Evolutionary conservation across 2,888 invertebrate genomes (phyloP).

Genomic region (Polylopha cassiicola): DNA sequence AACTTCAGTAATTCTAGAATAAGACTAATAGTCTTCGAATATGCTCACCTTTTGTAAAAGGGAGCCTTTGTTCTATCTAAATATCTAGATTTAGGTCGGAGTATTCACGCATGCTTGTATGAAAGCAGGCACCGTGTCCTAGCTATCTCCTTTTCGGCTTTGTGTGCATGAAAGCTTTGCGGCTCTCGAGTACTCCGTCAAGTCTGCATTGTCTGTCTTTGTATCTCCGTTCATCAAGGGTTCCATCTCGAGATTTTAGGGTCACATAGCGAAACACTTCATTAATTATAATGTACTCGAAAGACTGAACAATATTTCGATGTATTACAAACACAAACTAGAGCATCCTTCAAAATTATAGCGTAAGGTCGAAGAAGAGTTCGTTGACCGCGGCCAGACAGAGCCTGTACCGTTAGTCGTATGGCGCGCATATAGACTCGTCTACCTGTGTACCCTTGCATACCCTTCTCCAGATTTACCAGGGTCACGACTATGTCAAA

Average conservation of each 20-base stretch:
- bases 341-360: conserved; percentile 66
- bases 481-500: no score
- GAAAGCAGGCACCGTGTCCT: conserved; percentile 33
- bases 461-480: conserved; percentile 3
- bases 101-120: conserved; percentile 11
- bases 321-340: conserved; percentile 38
- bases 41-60: not conserved
- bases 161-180: conserved; percentile 19
- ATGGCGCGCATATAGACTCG: conserved; percentile 33
- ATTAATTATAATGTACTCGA: conserved; percentile 17
- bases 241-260: conserved; percentile 29
- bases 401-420: conserved; percentile 60
- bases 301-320: no score
- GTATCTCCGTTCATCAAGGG: conserved; percentile 19
- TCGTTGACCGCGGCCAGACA: conserved; percentile 64
- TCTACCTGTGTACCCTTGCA: conserved; percentile 35
- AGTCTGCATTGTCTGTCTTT: conserved; percentile 13
- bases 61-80: conserved; percentile 6
- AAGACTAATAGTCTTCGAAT: not conserved
- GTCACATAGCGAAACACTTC: conserved; percentile 3
- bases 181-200: not conserved
- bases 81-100: conserved; percentile 16
- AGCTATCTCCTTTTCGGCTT: conserved; percentile 20
- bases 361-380: conserved; percentile 58
- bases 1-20: not conserved